Base-by-base conservation (phyloP, 2,113 vertebrate species). In the Oxygymnocypris stewartii region DNA sequence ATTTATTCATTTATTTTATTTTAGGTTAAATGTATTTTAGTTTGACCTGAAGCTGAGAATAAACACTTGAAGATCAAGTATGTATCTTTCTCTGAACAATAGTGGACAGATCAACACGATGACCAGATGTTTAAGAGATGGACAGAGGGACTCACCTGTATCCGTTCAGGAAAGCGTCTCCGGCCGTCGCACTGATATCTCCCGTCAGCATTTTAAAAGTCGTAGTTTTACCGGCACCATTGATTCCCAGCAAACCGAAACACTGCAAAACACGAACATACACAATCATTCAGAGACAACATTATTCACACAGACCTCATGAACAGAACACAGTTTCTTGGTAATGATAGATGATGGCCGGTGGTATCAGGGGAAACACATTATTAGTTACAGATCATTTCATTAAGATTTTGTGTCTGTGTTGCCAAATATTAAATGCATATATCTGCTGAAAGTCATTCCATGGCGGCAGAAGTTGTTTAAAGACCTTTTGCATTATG, bases 121-220 rank as follows among this genome's bases (percentile, higher is more conserved):
- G 59, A 61, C 59, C 25, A n/a, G 3, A 61, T 4, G 1, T 65
- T 6, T 31, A 65, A 14, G 1, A 14, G 2, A 13, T 7, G 16
- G 4, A 20, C 16, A 6, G 57, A 59, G 57, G 23, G 57, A 61
- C 57, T 59, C 57, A 99, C 98, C 98, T 99, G 93, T 97, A 96
- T 94, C 96, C 97, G 85, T 97, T 97, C 85, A 99, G 95, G 87
- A 97, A 98, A 91, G 98, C 97, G 91, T 99, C 97, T 89, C 97
- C 98, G 88, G 94, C 91, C 16, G 97, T 97, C 89, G 98, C 96
- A 40, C 95, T 94, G 79, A 97, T 98, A 91, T 99, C 98, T 90
- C 98, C 98, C 69, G 98, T 99, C 92, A 99, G 91, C 98, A 99
- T 99, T 94, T 99, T 99, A 92, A 99, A 99, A 20, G 97, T 99